Percentiles rank a stretch among this genome's conserved stretches.
These are phyloP conservation scores for Osmoderma eremita DNA, from an alignment of 2,888 invertebrate genomes.

Conservation along the genomic window DNA sequence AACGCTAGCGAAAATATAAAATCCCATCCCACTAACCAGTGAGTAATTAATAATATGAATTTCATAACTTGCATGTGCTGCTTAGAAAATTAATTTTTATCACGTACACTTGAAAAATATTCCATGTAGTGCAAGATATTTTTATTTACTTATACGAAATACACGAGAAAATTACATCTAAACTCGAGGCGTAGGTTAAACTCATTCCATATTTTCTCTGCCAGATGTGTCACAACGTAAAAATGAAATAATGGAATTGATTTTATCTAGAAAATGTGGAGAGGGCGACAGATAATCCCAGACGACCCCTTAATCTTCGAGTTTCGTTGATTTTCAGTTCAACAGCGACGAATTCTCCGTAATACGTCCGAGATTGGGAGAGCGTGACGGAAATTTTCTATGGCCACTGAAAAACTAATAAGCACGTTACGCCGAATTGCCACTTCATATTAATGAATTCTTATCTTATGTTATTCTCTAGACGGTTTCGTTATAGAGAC, in stretches of 20 bases:
- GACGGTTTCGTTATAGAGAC: no score
- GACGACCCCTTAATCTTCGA: conserved; percentile 22
- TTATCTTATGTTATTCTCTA: no score
- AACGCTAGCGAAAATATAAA: neutral
- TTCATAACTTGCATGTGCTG: neutral
- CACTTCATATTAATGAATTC: conserved; percentile 13
- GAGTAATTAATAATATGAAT: neutral
- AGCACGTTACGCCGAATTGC: conserved; percentile 17
- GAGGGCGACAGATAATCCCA: conserved; percentile 8
- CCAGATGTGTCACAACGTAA: neutral
- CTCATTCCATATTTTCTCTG: no score
- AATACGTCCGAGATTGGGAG: conserved; percentile 32
- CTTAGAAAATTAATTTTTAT: neutral
- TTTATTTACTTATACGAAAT: conserved; percentile 5
- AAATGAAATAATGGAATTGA: conserved; percentile 28
- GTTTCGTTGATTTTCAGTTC: conserved; percentile 34
- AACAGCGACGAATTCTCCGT: conserved; percentile 19
- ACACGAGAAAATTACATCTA: neutral
- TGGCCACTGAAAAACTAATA: conserved; percentile 21
- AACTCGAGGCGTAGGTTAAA: no score
- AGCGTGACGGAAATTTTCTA: conserved; percentile 28
- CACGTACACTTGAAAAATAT: neutral
- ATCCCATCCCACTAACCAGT: neutral
- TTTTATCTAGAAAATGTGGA: conserved; percentile 11
- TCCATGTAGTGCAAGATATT: neutral